A percentile compares a stretch with the other conserved stretches of the same genome.
These are phyloP conservation scores for Archips xylosteana DNA, from an alignment of 2,888 invertebrate species.

Conservation along the genomic window DNA sequence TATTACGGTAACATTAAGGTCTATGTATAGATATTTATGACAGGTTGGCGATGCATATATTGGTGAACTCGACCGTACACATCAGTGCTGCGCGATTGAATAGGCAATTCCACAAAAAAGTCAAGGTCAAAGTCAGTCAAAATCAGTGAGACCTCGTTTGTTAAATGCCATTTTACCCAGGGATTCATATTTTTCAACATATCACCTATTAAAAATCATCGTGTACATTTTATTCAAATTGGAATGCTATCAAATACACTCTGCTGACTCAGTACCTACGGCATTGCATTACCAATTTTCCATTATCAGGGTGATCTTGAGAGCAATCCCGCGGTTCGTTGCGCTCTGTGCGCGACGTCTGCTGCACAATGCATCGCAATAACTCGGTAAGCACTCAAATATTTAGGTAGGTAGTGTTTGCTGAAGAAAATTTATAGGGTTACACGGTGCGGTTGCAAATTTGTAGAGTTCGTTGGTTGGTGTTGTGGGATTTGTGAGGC, in stretches of 20 bases:
- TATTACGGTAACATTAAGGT: too few species aligned
- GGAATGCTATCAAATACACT: neutral
- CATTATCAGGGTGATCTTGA: slow-evolving; percentile 15
- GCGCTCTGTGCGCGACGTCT: slow-evolving; percentile 24
- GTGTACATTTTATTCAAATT: neutral
- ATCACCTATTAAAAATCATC: too few species aligned
- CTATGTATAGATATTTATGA: too few species aligned
- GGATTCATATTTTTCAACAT: too few species aligned
- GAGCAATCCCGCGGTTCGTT: slow-evolving; percentile 20
- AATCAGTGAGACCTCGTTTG: too few species aligned
- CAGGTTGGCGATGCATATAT: too few species aligned
- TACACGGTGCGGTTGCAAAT: neutral
- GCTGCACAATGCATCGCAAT: slow-evolving; percentile 35
- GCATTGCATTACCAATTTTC: slow-evolving; percentile 15
- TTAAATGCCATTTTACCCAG: too few species aligned
- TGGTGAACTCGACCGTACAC: too few species aligned
- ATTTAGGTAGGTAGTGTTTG: neutral
- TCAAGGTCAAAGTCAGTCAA: too few species aligned
- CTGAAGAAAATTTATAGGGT: neutral
- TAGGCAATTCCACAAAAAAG: too few species aligned
- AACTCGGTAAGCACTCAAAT: slow-evolving; percentile 4
- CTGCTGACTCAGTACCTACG: neutral
- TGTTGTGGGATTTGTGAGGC: too few species aligned
- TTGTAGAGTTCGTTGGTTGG: neutral
- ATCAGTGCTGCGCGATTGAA: too few species aligned